Evolutionary conservation across 2,113 vertebrate species (phyloP), one percentile per base, ranked within the genome.

Genomic region (Dicentrarchus labrax): DNA sequence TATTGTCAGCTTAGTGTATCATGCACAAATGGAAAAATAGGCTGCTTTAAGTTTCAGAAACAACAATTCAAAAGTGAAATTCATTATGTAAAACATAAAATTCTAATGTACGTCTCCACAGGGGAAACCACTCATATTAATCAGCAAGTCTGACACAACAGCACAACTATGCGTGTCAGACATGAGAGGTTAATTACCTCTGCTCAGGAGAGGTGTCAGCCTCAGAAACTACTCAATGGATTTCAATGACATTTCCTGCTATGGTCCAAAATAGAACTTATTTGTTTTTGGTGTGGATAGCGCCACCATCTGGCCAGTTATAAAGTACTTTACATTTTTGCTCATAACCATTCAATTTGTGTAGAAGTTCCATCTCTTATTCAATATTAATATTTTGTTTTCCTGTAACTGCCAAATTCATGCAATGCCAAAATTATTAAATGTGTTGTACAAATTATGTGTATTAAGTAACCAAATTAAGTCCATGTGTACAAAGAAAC

Each of bases 31-130:
- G n/a, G 1, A 36, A 86, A 85, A 76, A 21, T n/a, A 36, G 61
- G 54, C 48, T 68, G 30, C 16, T 39, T 47, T 17, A 75, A 75
- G 10, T 76, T 84, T 61, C 15, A 57, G 39, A 39, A 77, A 69
- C 11, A 80, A 70, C 56, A n/a, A 41, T 84, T 88, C 50, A 39
- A 65, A 83, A 83, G n/a, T 75, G 15, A 62, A 60, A 78, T 45
- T 80, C 56, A 83, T 86, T 88, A 73, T 82, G 74, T 82, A 74
- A 87, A 91, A 72, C 76, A 67, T 3, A 15, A 57, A 76, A 85
- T 76, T 85, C 39, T 43, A 54, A 51, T 22, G n/a, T 24, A 47
- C 1, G 4, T 85, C 68, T 69, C 86, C 39, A 50, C 75, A 45
- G 75, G 82, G 68, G 73, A 78, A 77, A 39, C 60, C 68, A 43